Evolutionary conservation across 2,888 invertebrate genomes (phyloP), one percentile per base, ranked within the genome.

Genomic region (Allygus modestus): DNA sequence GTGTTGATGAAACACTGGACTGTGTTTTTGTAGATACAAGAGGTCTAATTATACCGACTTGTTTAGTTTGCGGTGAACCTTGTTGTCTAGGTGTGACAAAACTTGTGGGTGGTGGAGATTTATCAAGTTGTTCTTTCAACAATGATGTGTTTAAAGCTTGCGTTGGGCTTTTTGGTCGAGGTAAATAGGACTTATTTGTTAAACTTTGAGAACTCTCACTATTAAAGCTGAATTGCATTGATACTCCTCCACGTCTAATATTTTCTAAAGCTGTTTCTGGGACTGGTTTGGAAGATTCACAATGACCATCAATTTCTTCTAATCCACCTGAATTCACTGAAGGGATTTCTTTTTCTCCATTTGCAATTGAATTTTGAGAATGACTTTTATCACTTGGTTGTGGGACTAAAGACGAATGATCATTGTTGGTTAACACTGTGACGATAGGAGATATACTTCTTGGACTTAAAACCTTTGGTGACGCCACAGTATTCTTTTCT

Each of bases 181-280:
- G 87, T 81, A 88, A 86, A 84, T 88, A 87, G 41, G 88, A 86
- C 82, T 87, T 88, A 77, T 84, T 85, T 65, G 65, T 20, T 65
- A 31, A 9, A 65, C 28, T 31, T 46, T 20, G 75, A 46, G 75
- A 46, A 46, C 46, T 58, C 28, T 85, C 84, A 37, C 28, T 71
- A 37, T 69, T 85, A 83, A 87, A 86, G 54, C 92, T 91, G 89
- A 93, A 95, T 85, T 94, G 93, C 88, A 94, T 92, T 23, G 93
- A 93, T 83, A 92, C 92, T n/a, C 95, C 94, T 84, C 94, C 94
- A 89, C 93, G 94, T 43, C 94, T 92, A 88, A 95, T 95, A 88
- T 94, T 93, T 89, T 94, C 94, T 81, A 94, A 90, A 12, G 94
- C 93, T n/a, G 69, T 81, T 73, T 86, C 83, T 2, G 85, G 86